A percentile compares a stretch with the other conserved stretches of the same genome.
phyloP scores from a whole-genome alignment of 2,888 invertebrate genomes.

The Tryphoninae sp. region DNA sequence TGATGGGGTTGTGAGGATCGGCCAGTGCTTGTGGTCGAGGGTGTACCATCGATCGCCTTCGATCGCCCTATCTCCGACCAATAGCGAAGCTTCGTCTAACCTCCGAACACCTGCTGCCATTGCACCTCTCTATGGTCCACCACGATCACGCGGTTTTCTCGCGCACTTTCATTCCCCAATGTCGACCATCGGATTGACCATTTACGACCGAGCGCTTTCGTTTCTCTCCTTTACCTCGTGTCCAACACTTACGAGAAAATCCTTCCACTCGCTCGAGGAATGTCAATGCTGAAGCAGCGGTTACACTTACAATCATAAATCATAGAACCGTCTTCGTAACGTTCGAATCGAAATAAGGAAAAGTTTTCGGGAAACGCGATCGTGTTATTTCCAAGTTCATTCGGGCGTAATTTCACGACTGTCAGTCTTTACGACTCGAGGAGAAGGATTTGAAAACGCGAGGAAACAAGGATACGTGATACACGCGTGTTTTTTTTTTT shows the following conservation, averaged over 20 bases:
- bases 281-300: too few relatives aligned
- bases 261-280: not conserved
- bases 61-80: constrained; percentile 46
- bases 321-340: too few relatives aligned
- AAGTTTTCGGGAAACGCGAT: too few relatives aligned
- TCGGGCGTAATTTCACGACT: not conserved
- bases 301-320: too few relatives aligned
- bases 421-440: not conserved
- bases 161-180: constrained; percentile 17
- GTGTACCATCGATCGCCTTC: constrained; percentile 66
- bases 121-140: not conserved
- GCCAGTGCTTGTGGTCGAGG: constrained; percentile 64
- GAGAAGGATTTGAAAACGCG: not conserved
- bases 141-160: constrained; percentile 35
- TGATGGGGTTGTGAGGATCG: constrained; percentile 38
- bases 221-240: not conserved
- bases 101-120: constrained; percentile 29
- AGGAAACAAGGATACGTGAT: not conserved
- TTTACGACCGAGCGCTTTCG: not conserved
- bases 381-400: not conserved
- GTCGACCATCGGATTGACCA: constrained; percentile 8
- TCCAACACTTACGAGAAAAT: not conserved
- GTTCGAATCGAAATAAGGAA: too few relatives aligned
- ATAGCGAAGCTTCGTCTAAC: constrained; percentile 33
- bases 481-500: not conserved